Conservation (phyloP, 2,797 vertebrate genomes). For the Rallus crepitans region DNA sequence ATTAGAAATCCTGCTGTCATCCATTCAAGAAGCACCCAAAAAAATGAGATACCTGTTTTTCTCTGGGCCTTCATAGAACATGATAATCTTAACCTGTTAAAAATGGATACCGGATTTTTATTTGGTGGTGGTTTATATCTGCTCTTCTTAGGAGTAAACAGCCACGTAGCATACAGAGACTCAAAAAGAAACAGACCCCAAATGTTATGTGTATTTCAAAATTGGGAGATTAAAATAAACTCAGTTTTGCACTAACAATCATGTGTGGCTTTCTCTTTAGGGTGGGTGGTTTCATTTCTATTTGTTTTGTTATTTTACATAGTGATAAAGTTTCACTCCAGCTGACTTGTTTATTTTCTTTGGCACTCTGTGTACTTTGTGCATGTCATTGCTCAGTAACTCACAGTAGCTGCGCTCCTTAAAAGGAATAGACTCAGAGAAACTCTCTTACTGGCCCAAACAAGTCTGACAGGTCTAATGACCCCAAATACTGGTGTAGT, state of each 20-base stretch:
- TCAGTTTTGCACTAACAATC: not conserved
- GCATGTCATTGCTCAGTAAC: not conserved
- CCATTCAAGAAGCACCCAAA: not conserved
- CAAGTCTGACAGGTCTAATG: constrained; percentile 45
- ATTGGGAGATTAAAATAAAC: not conserved
- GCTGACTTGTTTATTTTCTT: constrained; percentile 50
- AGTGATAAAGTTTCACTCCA: constrained; percentile 14
- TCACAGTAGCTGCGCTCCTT: constrained; percentile 6
- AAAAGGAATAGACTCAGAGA: constrained; percentile 22
- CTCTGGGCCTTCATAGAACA: not conserved
- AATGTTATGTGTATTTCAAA: not conserved
- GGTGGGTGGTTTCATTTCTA: constrained; percentile 1
- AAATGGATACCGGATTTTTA: not conserved
- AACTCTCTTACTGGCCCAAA: constrained; percentile 23
- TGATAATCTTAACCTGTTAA: not conserved
- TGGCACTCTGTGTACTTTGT: not conserved
- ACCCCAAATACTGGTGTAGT: not conserved
- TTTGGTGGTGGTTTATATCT: not conserved
- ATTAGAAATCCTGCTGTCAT: not conserved
- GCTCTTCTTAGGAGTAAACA: not conserved
- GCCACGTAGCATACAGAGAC: not conserved
- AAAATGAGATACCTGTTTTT: not conserved
- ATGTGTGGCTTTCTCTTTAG: not conserved
- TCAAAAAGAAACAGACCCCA: not conserved
- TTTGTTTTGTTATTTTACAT: constrained; percentile 39